phyloP scores from a whole-genome alignment of 1,140 invertebrate species.

The Lasioglossum baleicum region DNA sequence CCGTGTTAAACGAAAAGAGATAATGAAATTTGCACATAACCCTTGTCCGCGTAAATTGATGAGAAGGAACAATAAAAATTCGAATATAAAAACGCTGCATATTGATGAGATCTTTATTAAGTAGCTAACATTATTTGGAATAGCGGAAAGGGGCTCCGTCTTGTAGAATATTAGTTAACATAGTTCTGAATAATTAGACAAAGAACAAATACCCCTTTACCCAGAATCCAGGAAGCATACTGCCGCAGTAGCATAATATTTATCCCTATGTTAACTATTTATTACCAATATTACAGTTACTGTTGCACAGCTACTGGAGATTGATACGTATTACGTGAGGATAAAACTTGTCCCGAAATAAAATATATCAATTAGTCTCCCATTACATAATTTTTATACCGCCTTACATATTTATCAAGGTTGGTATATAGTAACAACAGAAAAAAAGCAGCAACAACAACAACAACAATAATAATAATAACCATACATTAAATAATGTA shows the following conservation, averaged over 20 bases:
- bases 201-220: constrained; percentile 61
- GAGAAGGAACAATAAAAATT: constrained; percentile 47
- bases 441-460: constrained; percentile 59
- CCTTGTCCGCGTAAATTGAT: constrained; percentile 56
- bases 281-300: constrained; percentile 74
- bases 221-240: constrained; percentile 75
- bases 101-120: constrained; percentile 56
- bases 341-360: constrained; percentile 62
- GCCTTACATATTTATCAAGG: constrained; percentile 74
- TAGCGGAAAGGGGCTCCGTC: constrained; percentile 59
- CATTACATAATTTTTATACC: constrained; percentile 72
- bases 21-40: constrained; percentile 56
- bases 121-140: constrained; percentile 57
- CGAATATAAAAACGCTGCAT: constrained; percentile 57
- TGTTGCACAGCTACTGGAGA: constrained; percentile 72
- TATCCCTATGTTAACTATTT: constrained; percentile 79
- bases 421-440: constrained; percentile 72
- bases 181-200: constrained; percentile 62
- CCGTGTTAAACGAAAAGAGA: constrained; percentile 26
- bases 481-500: constrained; percentile 74
- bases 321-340: constrained; percentile 65
- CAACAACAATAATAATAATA: constrained; percentile 52
- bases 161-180: constrained; percentile 65
- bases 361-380: constrained; percentile 73
- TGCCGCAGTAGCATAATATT: constrained; percentile 79